These are phyloP conservation scores for Erinaceus europaeus DNA, from an alignment of 2,113 vertebrate genomes.

Conservation along the genomic window DNA sequence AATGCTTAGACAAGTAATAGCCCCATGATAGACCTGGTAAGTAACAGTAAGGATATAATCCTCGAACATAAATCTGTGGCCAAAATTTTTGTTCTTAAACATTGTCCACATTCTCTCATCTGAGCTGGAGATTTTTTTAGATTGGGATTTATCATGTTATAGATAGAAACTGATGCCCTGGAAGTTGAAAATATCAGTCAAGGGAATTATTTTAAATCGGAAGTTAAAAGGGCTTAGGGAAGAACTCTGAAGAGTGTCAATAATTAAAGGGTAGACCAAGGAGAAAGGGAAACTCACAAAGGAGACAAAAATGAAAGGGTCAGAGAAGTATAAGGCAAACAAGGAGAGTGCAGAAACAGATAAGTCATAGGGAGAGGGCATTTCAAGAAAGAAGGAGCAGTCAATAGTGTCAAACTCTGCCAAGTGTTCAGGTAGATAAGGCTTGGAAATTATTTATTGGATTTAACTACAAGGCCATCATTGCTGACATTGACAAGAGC, in stretches of 20 bases:
- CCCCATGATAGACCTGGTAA: neutral
- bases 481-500: constrained; percentile 73
- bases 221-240: neutral
- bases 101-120: neutral
- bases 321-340: constrained; percentile 28
- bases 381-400: constrained; percentile 71
- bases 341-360: constrained; percentile 46
- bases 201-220: constrained; percentile 27
- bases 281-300: constrained; percentile 56
- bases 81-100: constrained; percentile 7
- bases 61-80: neutral
- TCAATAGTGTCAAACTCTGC: constrained; percentile 76
- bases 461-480: constrained; percentile 78
- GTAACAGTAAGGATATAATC: neutral
- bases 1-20: neutral
- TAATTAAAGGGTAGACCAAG: constrained; percentile 65
- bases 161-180: neutral
- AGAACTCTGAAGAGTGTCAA: constrained; percentile 29
- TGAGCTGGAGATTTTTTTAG: neutral
- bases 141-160: neutral
- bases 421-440: constrained; percentile 78
- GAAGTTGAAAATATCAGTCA: constrained; percentile 34
- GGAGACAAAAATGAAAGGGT: constrained; percentile 29
- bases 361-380: constrained; percentile 70
- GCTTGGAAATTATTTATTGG: constrained; percentile 76